phyloP scores from a whole-genome alignment of 2,113 vertebrate genomes.

The Orthonyx spaldingii region DNA sequence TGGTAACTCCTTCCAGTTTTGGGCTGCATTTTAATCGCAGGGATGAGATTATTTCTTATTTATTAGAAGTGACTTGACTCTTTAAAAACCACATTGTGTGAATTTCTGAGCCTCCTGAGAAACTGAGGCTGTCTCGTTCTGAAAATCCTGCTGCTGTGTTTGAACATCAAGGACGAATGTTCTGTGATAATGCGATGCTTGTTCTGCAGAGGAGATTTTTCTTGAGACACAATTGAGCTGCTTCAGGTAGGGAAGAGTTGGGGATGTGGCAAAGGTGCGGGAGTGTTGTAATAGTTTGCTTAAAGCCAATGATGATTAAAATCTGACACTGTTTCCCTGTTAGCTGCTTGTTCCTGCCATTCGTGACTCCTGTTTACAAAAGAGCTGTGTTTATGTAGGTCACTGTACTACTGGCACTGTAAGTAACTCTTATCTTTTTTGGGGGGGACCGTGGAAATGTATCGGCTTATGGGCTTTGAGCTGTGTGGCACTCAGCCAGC shows the following conservation, averaged over 20 bases:
- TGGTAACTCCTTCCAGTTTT: neutral
- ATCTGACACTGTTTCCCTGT: neutral
- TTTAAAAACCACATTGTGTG: neutral
- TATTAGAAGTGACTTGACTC: neutral
- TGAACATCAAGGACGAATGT: neutral
- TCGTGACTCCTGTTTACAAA: neutral
- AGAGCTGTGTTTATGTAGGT: constrained; percentile 6
- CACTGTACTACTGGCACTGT: neutral
- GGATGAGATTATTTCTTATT: neutral
- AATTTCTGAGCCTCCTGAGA: neutral
- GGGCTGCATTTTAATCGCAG: neutral
- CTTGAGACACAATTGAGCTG: neutral
- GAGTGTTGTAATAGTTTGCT: neutral
- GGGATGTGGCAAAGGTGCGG: neutral
- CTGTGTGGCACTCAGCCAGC: neutral
- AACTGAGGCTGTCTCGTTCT: neutral
- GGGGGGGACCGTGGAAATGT: neutral
- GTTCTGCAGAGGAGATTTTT: neutral
- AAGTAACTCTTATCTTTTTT: neutral
- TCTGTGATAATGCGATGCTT: fast-evolving
- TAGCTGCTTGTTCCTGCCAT: neutral
- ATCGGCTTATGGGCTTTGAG: neutral
- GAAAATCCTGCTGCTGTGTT: neutral
- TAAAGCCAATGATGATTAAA: neutral
- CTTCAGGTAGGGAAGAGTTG: neutral